Percentiles rank a stretch among this genome's conserved stretches.
Conservation (phyloP, 2,113 vertebrate genomes). For the Chaenocephalus aceratus region DNA sequence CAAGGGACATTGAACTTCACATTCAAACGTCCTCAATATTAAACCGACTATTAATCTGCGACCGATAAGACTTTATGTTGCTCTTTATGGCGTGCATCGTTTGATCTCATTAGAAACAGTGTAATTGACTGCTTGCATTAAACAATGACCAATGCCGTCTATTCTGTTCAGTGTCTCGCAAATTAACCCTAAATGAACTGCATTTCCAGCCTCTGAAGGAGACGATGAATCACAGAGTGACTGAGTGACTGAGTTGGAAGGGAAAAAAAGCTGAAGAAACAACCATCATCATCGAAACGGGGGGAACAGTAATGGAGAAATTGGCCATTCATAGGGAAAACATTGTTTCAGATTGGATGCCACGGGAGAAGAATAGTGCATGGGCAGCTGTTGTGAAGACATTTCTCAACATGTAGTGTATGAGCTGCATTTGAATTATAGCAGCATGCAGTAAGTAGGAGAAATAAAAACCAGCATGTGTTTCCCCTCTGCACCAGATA, state of each 20-base stretch:
- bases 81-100: conserved; percentile 69
- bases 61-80: conserved; percentile 63
- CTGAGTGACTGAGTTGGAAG: conserved; percentile 7
- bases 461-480: conserved; percentile 64
- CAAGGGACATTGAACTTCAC: neutral
- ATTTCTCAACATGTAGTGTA: conserved; percentile 36
- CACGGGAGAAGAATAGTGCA: conserved; percentile 28
- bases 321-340: conserved; percentile 50
- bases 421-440: conserved; percentile 65
- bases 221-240: conserved; percentile 35
- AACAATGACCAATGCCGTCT: conserved; percentile 66
- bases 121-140: conserved; percentile 71
- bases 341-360: conserved; percentile 52
- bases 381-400: conserved; percentile 41
- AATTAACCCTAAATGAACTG: conserved; percentile 72
- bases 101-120: conserved; percentile 71
- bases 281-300: conserved; percentile 20
- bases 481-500: conserved; percentile 36
- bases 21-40: conserved; percentile 46
- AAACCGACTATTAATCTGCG: conserved; percentile 60
- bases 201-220: conserved; percentile 39
- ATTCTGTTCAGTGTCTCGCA: conserved; percentile 55
- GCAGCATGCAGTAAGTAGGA: conserved; percentile 45
- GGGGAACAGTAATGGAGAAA: conserved; percentile 39
- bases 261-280: conserved; percentile 13